phyloP scores from a whole-genome alignment of 2,113 vertebrate genomes.

The Prolemur simus region DNA sequence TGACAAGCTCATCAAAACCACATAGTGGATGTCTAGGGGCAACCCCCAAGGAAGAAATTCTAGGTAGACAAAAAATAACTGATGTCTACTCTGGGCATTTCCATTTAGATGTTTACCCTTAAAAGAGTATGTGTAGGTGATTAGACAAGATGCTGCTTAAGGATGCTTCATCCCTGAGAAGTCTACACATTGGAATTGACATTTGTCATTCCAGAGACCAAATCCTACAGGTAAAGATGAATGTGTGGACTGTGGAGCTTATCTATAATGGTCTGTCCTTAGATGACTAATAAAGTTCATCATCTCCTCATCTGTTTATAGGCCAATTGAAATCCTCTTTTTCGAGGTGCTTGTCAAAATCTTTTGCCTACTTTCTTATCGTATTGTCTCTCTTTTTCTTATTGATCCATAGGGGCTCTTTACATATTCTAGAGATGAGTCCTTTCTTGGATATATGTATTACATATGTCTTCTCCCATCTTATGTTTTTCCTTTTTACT shows the following conservation, averaged over 20 bases:
- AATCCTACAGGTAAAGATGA: not conserved
- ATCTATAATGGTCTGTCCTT: not conserved
- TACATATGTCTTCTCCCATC: not conserved
- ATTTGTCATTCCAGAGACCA: not conserved
- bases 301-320: not conserved
- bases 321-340: conserved; percentile 11
- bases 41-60: not conserved
- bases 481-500: not conserved
- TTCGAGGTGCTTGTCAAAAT: not conserved
- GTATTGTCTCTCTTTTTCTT: not conserved
- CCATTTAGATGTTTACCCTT: not conserved
- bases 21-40: not conserved
- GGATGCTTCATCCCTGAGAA: not conserved
- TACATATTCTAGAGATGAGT: not conserved
- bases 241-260: not conserved
- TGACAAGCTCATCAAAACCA: conserved; percentile 5
- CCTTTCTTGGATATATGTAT: not conserved
- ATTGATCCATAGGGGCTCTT: not conserved
- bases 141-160: not conserved
- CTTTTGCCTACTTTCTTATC: not conserved
- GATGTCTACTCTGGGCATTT: not conserved
- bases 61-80: not conserved
- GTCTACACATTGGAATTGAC: not conserved
- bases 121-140: not conserved
- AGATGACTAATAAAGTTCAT: not conserved